Conservation (phyloP, 2,797 vertebrate genomes). For the Siniperca undulata region DNA sequence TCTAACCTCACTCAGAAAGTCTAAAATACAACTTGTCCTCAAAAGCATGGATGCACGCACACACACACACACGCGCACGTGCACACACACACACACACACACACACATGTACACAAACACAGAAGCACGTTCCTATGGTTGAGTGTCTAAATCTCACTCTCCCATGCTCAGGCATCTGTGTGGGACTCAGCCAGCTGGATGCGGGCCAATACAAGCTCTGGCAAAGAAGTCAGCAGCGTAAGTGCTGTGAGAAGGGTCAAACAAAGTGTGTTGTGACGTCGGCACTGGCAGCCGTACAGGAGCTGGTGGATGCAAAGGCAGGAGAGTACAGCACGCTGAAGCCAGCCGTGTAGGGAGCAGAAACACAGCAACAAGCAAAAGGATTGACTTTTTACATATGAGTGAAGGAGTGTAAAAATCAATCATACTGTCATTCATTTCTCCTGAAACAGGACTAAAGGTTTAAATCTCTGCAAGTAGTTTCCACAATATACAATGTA, state of each 20-base stretch:
- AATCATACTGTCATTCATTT: neutral
- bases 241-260: slow-evolving; percentile 74
- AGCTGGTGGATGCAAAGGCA: slow-evolving; percentile 20
- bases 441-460: neutral
- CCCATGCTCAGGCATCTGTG: slow-evolving; percentile 29
- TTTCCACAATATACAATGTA: neutral
- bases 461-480: neutral
- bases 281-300: slow-evolving; percentile 59
- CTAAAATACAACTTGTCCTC: neutral
- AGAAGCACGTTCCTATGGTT: slow-evolving; percentile 4
- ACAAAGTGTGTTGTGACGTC: slow-evolving; percentile 72
- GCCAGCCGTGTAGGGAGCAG: neutral
- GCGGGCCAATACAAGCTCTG: slow-evolving; percentile 67
- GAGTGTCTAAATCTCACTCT: slow-evolving; percentile 23
- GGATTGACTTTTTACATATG: neutral
- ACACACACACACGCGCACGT: neutral
- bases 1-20: neutral
- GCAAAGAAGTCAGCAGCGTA: slow-evolving; percentile 71
- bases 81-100: slow-evolving; percentile 9
- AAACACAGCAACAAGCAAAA: neutral
- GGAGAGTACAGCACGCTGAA: neutral
- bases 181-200: slow-evolving; percentile 72
- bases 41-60: neutral
- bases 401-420: neutral
- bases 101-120: slow-evolving; percentile 21